These are phyloP conservation scores for Eilema griseolum DNA, from an alignment of 2,888 invertebrate genomes.

Conservation along the genomic window DNA sequence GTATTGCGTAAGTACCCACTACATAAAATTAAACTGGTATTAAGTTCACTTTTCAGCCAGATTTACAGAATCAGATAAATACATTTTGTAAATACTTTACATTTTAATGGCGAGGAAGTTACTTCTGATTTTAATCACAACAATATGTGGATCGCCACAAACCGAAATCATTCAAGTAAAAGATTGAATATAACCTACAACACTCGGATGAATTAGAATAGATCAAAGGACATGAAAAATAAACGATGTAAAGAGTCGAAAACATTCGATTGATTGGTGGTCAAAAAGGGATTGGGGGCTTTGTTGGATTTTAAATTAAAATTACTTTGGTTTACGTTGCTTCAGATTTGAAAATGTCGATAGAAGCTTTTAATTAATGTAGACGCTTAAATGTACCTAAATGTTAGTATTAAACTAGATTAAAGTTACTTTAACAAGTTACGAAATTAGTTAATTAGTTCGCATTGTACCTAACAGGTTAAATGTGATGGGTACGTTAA, in stretches of 20 bases:
- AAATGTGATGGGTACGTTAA: not conserved
- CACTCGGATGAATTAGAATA: slow-evolving; percentile 65
- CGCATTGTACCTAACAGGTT: too few species aligned
- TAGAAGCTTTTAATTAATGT: slow-evolving; percentile 53
- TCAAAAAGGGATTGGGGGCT: slow-evolving; percentile 74
- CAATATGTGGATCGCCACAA: not conserved
- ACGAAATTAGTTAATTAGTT: too few species aligned
- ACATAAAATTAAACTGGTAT: not conserved
- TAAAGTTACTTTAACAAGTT: not conserved
- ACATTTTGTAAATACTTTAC: not conserved
- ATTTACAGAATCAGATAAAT: not conserved
- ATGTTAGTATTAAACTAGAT: slow-evolving; percentile 9
- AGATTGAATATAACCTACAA: slow-evolving; percentile 34
- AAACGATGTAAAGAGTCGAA: slow-evolving; percentile 73
- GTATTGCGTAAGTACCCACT: not conserved
- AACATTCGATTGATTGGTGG: slow-evolving; percentile 74
- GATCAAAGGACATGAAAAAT: slow-evolving; percentile 76
- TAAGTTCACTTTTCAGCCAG: too few species aligned
- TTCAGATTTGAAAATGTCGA: slow-evolving; percentile 46
- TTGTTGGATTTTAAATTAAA: slow-evolving; percentile 80
- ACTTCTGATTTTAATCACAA: not conserved
- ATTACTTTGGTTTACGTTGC: slow-evolving; percentile 62
- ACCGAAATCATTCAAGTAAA: slow-evolving; percentile 9
- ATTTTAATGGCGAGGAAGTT: not conserved
- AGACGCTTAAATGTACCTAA: slow-evolving; percentile 25